phyloP scores from a whole-genome alignment of 2,113 vertebrate genomes.

The Scopus umbretta region DNA sequence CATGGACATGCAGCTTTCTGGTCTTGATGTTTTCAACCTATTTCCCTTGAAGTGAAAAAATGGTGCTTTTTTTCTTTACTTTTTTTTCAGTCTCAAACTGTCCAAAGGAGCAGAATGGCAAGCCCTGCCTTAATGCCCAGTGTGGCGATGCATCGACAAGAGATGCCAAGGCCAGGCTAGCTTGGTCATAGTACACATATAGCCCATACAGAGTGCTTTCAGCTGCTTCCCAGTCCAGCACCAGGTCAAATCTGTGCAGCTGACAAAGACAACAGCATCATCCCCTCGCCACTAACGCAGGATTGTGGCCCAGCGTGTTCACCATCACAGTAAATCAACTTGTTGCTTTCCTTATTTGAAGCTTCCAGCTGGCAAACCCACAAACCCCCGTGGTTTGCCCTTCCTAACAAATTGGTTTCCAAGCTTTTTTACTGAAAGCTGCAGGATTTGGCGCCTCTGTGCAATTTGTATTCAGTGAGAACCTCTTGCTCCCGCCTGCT shows the following conservation, averaged over 20 bases:
- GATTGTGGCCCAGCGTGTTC: background rate
- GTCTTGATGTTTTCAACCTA: background rate
- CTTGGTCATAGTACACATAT: background rate
- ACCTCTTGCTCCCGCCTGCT: background rate
- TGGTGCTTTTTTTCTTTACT: fast-evolving
- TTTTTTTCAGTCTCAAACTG: background rate
- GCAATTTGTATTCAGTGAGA: background rate
- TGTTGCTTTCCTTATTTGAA: background rate
- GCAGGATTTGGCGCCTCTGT: background rate
- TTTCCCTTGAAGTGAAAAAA: background rate
- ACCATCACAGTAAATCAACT: background rate
- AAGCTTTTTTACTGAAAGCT: background rate
- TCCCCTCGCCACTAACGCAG: fast-evolving
- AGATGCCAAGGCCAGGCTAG: background rate
- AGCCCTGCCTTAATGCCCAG: background rate
- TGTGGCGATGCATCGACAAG: background rate
- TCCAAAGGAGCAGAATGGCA: background rate
- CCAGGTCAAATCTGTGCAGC: background rate
- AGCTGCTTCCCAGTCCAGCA: background rate
- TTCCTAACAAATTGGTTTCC: background rate
- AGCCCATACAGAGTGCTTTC: background rate
- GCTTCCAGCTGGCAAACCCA: background rate
- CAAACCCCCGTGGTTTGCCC: background rate
- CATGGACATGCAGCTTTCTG: background rate
- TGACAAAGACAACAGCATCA: background rate